A percentile compares a stretch with the other conserved stretches of the same genome.
Evolutionary conservation across 1,140 invertebrate species (phyloP).

Genomic region (Sitodiplosis mosellana): DNA sequence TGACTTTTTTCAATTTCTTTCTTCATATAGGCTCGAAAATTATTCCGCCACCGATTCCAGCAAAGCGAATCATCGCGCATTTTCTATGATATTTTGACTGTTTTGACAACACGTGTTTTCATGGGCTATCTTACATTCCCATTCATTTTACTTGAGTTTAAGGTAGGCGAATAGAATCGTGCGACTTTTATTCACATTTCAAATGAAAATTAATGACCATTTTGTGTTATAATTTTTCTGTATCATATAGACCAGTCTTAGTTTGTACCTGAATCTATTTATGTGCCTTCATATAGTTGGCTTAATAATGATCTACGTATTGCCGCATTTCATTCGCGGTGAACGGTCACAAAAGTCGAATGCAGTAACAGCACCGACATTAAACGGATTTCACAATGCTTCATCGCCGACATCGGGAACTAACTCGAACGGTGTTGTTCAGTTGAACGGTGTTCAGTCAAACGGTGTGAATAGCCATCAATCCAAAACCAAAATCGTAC

Average conservation of each 20-base stretch:
- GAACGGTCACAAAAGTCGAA: conserved; percentile 5
- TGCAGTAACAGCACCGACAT: background rate
- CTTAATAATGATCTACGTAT: conserved; percentile 29
- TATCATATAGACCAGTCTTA: conserved; percentile 31
- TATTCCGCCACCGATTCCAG: conserved; percentile 40
- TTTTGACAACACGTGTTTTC: conserved; percentile 55
- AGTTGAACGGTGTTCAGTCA: too few relatives aligned
- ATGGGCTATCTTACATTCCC: conserved; percentile 77
- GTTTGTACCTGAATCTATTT: conserved; percentile 45
- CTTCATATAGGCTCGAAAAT: conserved; percentile 51
- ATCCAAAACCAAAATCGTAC: background rate
- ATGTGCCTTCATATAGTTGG: conserved; percentile 38
- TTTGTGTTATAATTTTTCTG: background rate
- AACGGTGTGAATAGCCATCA: background rate
- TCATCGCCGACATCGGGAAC: background rate
- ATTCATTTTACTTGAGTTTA: conserved; percentile 74
- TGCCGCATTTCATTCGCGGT: conserved; percentile 26
- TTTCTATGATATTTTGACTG: conserved; percentile 62
- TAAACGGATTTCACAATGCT: background rate
- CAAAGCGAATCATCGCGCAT: conserved; percentile 28
- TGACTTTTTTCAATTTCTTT: conserved; percentile 25
- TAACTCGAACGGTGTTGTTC: too few relatives aligned
- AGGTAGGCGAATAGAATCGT: too few relatives aligned
- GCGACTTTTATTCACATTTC: too few relatives aligned
- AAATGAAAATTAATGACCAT: too few relatives aligned